Conservation (phyloP, 2,888 invertebrate genomes). For the Trachelus troglodyta region DNA sequence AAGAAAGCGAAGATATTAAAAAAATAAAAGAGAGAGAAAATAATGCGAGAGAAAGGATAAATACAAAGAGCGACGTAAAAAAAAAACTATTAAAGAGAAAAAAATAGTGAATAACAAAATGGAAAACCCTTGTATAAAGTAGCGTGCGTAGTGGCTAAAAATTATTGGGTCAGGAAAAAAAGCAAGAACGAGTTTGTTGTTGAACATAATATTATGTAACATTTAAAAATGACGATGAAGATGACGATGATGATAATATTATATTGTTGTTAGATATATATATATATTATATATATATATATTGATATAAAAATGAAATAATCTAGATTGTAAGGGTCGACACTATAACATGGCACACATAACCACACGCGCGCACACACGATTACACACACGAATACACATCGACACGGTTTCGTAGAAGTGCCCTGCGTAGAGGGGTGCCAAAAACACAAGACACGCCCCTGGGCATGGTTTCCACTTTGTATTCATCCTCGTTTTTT, state of each 20-base stretch:
- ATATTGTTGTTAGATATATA: slow-evolving; percentile 66
- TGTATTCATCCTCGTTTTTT: background rate
- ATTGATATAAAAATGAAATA: slow-evolving; percentile 53
- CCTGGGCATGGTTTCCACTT: slow-evolving; percentile 33
- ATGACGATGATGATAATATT: slow-evolving; percentile 59
- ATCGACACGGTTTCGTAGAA: slow-evolving; percentile 37
- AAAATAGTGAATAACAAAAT: slow-evolving; percentile 14
- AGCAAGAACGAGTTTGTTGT: slow-evolving; percentile 59
- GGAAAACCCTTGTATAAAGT: slow-evolving; percentile 46
- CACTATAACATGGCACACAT: slow-evolving; percentile 2
- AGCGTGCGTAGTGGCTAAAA: slow-evolving; percentile 46
- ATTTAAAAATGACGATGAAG: slow-evolving; percentile 40
- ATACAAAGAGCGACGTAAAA: slow-evolving; percentile 18
- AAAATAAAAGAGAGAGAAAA: slow-evolving; percentile 9
- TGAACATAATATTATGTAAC: slow-evolving; percentile 58
- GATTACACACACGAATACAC: slow-evolving; percentile 13
- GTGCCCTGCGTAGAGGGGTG: slow-evolving; percentile 35
- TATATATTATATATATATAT: slow-evolving; percentile 48
- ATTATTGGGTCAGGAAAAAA: slow-evolving; percentile 32
- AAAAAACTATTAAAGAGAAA: slow-evolving; percentile 21
- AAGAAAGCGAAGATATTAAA: background rate
- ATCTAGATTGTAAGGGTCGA: slow-evolving; percentile 28
- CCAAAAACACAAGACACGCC: slow-evolving; percentile 9
- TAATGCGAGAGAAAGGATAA: slow-evolving; percentile 17
- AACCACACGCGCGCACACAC: slow-evolving; percentile 17